Evolutionary conservation across 2,113 vertebrate genomes (phyloP), one percentile per base, ranked within the genome.

Genomic region (Microcebus griseorufus): DNA sequence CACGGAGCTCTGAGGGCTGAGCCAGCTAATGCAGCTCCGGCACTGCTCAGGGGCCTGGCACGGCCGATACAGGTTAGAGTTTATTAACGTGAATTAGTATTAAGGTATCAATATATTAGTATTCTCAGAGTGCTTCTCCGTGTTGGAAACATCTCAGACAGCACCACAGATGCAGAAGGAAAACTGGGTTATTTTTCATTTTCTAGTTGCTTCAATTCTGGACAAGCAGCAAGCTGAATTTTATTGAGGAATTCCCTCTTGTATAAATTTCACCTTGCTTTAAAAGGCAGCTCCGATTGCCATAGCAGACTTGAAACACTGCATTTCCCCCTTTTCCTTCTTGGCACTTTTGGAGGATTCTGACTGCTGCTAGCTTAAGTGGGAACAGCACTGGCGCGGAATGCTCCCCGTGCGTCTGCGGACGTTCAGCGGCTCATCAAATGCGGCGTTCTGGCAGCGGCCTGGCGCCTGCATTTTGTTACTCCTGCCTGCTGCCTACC

Each of bases 381-480:
- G 32, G 25, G 42, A 62, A 13, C 2, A 39, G 53, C 34, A 8
- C 14, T 6, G 5, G 79, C 4, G 42, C 34, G 18, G 27, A 17
- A 3, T 16, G 42, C 64, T 42, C 34, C 0, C 64, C 4, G 34
- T 34, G 8, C 17, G 4, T 58, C 48, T 58, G 27, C 5, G 0
- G 3, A 20, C 1, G 25, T 20, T 27, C 20, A 16, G 27, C 34
- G 29, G 34, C 34, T 3, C 27, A 27, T 18, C 1, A 0, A 6
- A 2, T 12, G 0, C 2, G 55, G 13, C 29, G 17, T 17, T 5
- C 58, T 0, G 32, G 60, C 27, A 13, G 8, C 2, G 22, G 22
- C 2, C 16, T n/a, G 11, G 60, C 12, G 0, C 39, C 6, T 79
- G 60, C 18, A 1, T 87, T 53, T n/a, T n/a, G 5, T 64, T 3